Conservation (phyloP, 2,888 invertebrate genomes). For the Drosophila subsilvestris region DNA sequence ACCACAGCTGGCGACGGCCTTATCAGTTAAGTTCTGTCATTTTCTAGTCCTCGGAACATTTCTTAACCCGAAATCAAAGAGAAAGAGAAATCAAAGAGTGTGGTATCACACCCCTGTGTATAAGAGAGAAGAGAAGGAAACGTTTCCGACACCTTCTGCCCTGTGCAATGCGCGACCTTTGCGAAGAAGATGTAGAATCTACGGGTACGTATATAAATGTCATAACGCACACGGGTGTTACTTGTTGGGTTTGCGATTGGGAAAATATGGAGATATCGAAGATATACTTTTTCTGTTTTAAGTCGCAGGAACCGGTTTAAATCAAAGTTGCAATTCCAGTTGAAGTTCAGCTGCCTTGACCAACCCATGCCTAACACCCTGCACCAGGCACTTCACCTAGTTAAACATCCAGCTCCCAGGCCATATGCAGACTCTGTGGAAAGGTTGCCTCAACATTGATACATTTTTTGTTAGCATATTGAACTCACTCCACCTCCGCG, state of each 20-base stretch:
- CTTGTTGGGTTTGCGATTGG: slow-evolving; percentile 20
- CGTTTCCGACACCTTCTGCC: too few relatives aligned
- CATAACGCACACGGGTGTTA: too few relatives aligned
- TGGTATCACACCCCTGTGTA: too few relatives aligned
- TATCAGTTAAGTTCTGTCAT: background rate
- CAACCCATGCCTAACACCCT: background rate
- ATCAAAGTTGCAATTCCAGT: slow-evolving; percentile 21
- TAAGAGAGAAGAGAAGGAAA: too few relatives aligned
- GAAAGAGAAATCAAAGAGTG: too few relatives aligned
- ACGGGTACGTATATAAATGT: too few relatives aligned
- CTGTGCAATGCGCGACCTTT: too few relatives aligned
- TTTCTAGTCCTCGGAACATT: slow-evolving; percentile 2
- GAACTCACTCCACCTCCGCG: too few relatives aligned
- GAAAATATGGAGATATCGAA: slow-evolving; percentile 8
- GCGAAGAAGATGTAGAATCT: too few relatives aligned
- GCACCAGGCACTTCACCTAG: slow-evolving; percentile 4
- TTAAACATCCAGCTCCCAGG: background rate
- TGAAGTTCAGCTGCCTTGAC: slow-evolving; percentile 12
- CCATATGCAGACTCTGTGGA: background rate
- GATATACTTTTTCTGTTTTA: slow-evolving; percentile 22
- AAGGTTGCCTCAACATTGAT: slow-evolving; percentile 11
- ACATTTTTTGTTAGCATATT: background rate
- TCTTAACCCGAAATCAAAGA: too few relatives aligned
- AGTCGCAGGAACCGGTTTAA: slow-evolving; percentile 27
- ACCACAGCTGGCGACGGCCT: slow-evolving; percentile 32